Conservation (phyloP, 2,888 invertebrate species). For the Gymnoscelis rufifasciata region DNA sequence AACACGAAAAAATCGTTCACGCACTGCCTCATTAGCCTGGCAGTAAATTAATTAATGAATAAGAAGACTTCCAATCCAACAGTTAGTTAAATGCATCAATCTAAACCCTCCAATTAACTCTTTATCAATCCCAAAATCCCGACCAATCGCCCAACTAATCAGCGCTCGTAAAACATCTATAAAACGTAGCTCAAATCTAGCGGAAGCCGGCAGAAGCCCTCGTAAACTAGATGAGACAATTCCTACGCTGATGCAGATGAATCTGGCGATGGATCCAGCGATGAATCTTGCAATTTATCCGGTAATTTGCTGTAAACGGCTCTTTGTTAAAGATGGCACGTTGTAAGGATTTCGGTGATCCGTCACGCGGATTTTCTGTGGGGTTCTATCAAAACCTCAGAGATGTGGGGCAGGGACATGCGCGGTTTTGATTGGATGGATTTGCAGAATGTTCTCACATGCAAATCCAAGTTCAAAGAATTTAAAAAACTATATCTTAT, state of each 20-base stretch:
- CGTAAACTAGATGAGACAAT: slow-evolving; percentile 58
- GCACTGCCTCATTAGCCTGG: too few relatives aligned
- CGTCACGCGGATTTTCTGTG: slow-evolving; percentile 2
- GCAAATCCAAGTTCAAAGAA: too few relatives aligned
- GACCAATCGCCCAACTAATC: slow-evolving; percentile 42
- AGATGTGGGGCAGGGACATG: neutral
- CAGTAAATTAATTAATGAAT: too few relatives aligned
- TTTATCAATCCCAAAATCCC: slow-evolving; percentile 25
- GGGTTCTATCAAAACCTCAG: neutral
- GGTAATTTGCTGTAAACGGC: slow-evolving; percentile 45
- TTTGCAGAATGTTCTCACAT: too few relatives aligned
- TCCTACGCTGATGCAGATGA: slow-evolving; percentile 50
- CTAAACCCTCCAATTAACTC: slow-evolving; percentile 8
- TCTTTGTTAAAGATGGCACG: slow-evolving; percentile 9
- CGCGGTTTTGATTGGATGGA: neutral
- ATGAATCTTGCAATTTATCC: slow-evolving; percentile 46
- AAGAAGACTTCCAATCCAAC: too few relatives aligned
- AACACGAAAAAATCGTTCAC: too few relatives aligned
- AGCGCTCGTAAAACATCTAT: slow-evolving; percentile 54
- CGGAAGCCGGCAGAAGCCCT: slow-evolving; percentile 25
- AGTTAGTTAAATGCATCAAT: neutral
- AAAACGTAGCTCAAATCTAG: slow-evolving; percentile 48
- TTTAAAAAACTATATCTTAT: too few relatives aligned
- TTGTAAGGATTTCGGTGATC: slow-evolving; percentile 12
- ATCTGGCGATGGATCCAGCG: slow-evolving; percentile 11